A percentile compares a stretch with the other conserved stretches of the same genome.
These are phyloP conservation scores for Kuschelorhynchus macadamiae DNA, from an alignment of 2,888 invertebrate species.

Conservation along the genomic window DNA sequence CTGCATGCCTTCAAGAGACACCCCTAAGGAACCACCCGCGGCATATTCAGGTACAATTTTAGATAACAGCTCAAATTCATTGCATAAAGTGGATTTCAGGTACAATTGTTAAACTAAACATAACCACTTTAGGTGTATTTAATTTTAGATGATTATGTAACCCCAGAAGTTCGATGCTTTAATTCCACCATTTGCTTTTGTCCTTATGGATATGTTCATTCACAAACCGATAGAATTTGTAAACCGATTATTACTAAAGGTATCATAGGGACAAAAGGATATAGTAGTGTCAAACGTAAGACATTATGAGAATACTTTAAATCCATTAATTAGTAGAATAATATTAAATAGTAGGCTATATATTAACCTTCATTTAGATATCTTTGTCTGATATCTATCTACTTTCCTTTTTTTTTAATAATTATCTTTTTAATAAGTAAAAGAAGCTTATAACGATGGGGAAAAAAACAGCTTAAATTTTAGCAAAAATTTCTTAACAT, in stretches of 20 bases:
- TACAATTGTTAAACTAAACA: too few species aligned
- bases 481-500: background rate
- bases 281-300: slow-evolving; percentile 62
- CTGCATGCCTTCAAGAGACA: slow-evolving; percentile 50
- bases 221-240: slow-evolving; percentile 57
- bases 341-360: too few species aligned
- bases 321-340: too few species aligned
- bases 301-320: background rate
- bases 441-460: too few species aligned
- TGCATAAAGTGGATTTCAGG: too few species aligned
- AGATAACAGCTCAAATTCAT: too few species aligned
- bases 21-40: background rate
- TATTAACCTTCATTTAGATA: background rate
- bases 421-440: too few species aligned
- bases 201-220: slow-evolving; percentile 67
- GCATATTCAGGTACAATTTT: slow-evolving; percentile 8
- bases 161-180: slow-evolving; percentile 15
- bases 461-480: too few species aligned
- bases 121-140: too few species aligned
- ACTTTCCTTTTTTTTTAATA: slow-evolving; percentile 13
- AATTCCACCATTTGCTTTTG: slow-evolving; percentile 65
- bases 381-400: background rate
- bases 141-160: slow-evolving; percentile 18
- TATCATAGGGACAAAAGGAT: slow-evolving; percentile 67
- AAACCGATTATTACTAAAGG: slow-evolving; percentile 55